phyloP scores from a whole-genome alignment of 2,888 invertebrate species.

The Drosophila lacicola region DNA sequence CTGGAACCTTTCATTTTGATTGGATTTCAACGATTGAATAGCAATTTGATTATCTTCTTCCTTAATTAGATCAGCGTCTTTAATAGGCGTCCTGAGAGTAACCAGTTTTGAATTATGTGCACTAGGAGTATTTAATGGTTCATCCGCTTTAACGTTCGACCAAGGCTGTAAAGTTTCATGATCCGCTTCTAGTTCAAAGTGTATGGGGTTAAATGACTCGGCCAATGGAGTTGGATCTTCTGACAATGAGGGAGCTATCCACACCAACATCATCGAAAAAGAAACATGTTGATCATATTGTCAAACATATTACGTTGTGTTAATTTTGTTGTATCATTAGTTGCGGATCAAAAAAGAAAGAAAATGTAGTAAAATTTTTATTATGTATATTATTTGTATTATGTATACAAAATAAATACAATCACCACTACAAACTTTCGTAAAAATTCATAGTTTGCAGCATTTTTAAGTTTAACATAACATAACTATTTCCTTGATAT shows the following conservation, averaged over 20 bases:
- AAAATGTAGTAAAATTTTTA: too few species aligned
- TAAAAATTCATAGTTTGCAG: too few species aligned
- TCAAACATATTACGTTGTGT: constrained; percentile 10
- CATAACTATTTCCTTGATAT: too few species aligned
- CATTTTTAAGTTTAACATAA: too few species aligned
- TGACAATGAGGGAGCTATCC: constrained; percentile 85
- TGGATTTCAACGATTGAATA: constrained; percentile 3
- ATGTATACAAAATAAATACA: too few species aligned
- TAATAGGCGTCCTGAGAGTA: constrained; percentile 46
- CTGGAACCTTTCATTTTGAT: constrained; percentile 39
- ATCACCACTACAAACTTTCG: neutral
- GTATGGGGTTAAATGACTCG: constrained; percentile 83
- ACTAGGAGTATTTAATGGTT: constrained; percentile 79
- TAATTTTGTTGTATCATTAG: neutral
- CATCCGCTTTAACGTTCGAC: constrained; percentile 62
- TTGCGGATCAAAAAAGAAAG: constrained; percentile 6
- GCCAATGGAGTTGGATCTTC: constrained; percentile 86
- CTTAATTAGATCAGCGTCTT: constrained; percentile 32
- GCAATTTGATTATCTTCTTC: constrained; percentile 17
- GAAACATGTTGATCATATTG: constrained; percentile 25
- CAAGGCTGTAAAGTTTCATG: constrained; percentile 46
- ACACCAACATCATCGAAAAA: constrained; percentile 32
- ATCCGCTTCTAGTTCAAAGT: constrained; percentile 84
- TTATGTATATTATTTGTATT: too few species aligned
- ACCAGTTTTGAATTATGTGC: constrained; percentile 43